Base-by-base conservation (phyloP, 2,113 vertebrate genomes). In the Anser cygnoides region DNA sequence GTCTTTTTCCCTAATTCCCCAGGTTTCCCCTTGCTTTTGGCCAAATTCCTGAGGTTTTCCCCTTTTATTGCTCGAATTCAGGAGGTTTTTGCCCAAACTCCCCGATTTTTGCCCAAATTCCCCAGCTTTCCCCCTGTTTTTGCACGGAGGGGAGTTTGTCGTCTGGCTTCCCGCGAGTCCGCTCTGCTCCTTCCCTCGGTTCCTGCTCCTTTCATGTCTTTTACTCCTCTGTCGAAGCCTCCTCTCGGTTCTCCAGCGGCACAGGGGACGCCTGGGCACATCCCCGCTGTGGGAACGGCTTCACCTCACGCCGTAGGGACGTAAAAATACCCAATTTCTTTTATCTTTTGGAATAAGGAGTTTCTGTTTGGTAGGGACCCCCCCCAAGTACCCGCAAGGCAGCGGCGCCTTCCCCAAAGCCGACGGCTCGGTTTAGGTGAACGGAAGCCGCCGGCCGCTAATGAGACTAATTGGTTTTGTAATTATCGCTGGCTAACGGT, bases 361-460 rank as follows among this genome's bases (percentile, higher is more conserved):
- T 5, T 15, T 13, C 4, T 57, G 26, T 58, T 71, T 43, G 41
- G 21, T 22, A 29, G 17, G 19, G 25, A 21, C 52, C 39, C 3
- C 0, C 39, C 12, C 2, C 19, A 11, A 16, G 19, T 19, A 9
- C 9, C 11, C 6, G 6, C 18, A 2, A 26, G 31, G 43, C 11
- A 5, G 5, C 8, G 1, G 23, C 2, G 1, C 57, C 50, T 41
- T 20, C 39, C 54, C 25, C 0, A 9, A 11, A 59, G 0, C 2
- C 6, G 11, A 9, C 2, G 1, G 7, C 5, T 9, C 2, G 21
- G 10, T 70, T 7, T 4, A 4, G 10, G 5, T 0, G 21, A 21
- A 25, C 39, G 18, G 33, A 16, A 23, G 33, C 18, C 0, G 4
- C 18, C 0, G 3, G 6, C 10, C 1, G 3, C 11, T 46, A 18